These are phyloP conservation scores for Tenthredo livida DNA, from an alignment of 2,888 invertebrate genomes.

Conservation along the genomic window DNA sequence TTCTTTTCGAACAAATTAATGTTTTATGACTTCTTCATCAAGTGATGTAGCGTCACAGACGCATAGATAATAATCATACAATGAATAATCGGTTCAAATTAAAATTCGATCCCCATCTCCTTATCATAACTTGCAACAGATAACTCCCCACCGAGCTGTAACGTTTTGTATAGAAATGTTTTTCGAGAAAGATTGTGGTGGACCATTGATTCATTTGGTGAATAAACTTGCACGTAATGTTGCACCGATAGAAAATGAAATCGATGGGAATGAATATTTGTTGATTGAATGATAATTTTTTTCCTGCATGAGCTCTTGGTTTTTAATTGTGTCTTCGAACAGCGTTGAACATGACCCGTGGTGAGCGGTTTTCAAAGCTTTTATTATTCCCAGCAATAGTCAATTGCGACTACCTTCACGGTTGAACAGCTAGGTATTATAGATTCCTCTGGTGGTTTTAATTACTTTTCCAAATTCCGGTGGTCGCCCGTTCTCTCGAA, in stretches of 20 bases:
- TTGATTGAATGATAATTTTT: neutral
- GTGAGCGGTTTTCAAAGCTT: neutral
- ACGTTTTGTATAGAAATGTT: neutral
- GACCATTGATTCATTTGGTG: neutral
- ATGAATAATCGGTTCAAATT: too few relatives aligned
- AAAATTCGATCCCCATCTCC: too few relatives aligned
- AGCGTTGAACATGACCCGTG: neutral
- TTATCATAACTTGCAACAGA: too few relatives aligned
- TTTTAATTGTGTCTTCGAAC: neutral
- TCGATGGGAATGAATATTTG: neutral
- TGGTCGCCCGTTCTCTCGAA: neutral
- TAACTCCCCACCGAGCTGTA: too few relatives aligned
- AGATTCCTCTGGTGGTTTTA: conserved; percentile 29
- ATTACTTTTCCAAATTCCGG: conserved; percentile 40
- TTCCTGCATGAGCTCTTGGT: neutral
- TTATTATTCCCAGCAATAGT: neutral
- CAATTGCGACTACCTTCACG: neutral
- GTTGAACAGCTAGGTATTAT: conserved; percentile 25
- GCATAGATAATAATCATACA: too few relatives aligned
- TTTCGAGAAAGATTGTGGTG: neutral
- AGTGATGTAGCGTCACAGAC: too few relatives aligned
- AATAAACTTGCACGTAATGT: neutral
- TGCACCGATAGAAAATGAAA: neutral
- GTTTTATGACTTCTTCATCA: too few relatives aligned
- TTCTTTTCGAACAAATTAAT: too few relatives aligned